Evolutionary conservation across 2,888 invertebrate genomes (phyloP).

Genomic region (Andrena hattorfiana): DNA sequence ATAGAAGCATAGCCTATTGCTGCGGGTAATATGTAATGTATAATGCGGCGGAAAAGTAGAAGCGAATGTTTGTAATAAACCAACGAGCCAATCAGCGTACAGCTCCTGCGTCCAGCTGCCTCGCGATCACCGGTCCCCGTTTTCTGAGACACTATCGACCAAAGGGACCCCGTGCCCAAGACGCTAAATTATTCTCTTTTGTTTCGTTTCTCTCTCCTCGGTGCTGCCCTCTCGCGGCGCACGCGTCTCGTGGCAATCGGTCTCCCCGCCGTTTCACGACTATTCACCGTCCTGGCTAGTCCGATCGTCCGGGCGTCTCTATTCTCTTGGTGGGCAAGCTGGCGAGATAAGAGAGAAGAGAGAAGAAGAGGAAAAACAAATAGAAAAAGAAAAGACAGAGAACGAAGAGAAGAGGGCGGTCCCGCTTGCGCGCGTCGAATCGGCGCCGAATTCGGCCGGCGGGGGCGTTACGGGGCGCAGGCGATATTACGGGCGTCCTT

Average conservation of each 20-base stretch:
- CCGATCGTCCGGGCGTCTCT: too few relatives aligned
- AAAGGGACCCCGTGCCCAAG: constrained; percentile 44
- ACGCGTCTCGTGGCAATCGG: too few relatives aligned
- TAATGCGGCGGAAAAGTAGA: constrained; percentile 81
- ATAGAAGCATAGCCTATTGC: constrained; percentile 82
- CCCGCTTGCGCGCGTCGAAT: background rate
- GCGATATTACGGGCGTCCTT: constrained; percentile 56
- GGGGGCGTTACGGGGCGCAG: constrained; percentile 1
- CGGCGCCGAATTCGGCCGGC: background rate
- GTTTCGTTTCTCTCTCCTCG: background rate
- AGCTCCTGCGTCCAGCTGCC: constrained; percentile 81
- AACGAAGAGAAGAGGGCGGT: too few relatives aligned
- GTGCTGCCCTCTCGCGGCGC: background rate
- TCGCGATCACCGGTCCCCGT: constrained; percentile 71
- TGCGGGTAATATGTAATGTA: constrained; percentile 79
- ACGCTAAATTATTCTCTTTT: constrained; percentile 4
- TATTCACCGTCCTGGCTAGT: too few relatives aligned
- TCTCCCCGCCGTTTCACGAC: too few relatives aligned
- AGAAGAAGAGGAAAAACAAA: too few relatives aligned
- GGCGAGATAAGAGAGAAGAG: too few relatives aligned
- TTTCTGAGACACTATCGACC: constrained; percentile 75
- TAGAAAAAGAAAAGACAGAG: too few relatives aligned
- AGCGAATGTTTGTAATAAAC: constrained; percentile 84
- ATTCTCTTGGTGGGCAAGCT: too few relatives aligned
- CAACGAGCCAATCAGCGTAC: constrained; percentile 85